These are phyloP conservation scores for Himalopsyche kuldschensis DNA, from an alignment of 2,888 invertebrate genomes.

Conservation along the genomic window DNA sequence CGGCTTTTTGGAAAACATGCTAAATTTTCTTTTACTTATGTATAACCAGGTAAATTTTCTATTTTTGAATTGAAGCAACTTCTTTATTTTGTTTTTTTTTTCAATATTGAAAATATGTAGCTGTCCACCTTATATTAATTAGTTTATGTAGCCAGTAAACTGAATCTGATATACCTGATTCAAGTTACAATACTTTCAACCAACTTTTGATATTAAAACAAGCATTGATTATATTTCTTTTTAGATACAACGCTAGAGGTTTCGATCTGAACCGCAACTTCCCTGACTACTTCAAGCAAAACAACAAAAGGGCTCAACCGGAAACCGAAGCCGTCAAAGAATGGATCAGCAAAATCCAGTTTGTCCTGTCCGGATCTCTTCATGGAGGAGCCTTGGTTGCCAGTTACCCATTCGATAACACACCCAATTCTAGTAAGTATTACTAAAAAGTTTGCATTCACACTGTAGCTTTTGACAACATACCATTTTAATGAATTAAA, in stretches of 20 bases:
- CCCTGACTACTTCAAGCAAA: conserved; percentile 91
- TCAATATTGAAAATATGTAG: too few relatives aligned
- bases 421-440: conserved; percentile 87
- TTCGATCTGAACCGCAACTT: conserved; percentile 95
- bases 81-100: too few relatives aligned
- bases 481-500: background rate
- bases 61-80: too few relatives aligned
- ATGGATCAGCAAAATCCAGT: conserved; percentile 91
- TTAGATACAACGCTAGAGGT: conserved; percentile 82
- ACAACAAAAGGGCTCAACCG: conserved; percentile 86
- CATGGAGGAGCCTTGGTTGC: conserved; percentile 96
- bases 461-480: background rate
- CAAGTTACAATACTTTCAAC: too few relatives aligned
- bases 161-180: too few relatives aligned
- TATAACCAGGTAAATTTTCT: too few relatives aligned
- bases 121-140: too few relatives aligned
- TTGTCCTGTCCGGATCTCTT: conserved; percentile 90
- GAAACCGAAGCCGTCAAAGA: conserved; percentile 93
- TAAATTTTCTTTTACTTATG: too few relatives aligned
- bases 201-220: too few relatives aligned
- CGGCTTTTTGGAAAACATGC: too few relatives aligned
- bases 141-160: too few relatives aligned
- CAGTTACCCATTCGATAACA: conserved; percentile 96
- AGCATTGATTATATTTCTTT: conserved; percentile 15
- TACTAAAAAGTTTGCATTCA: background rate